These are phyloP conservation scores for Acanthosepion esculentum DNA, from an alignment of 2,888 invertebrate genomes.

Conservation along the genomic window DNA sequence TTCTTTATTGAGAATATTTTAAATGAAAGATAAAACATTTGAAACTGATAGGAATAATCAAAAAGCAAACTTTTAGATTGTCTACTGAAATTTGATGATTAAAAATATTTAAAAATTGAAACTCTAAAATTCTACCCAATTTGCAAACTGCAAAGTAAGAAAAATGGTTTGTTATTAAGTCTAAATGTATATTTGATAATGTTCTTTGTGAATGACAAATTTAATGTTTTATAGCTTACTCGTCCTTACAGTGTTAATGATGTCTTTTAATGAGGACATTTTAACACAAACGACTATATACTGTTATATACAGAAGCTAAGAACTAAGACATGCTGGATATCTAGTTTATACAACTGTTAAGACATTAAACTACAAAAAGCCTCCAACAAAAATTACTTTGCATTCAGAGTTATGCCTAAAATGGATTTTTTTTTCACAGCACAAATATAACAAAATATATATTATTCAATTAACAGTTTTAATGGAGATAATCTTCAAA, in stretches of 20 bases:
- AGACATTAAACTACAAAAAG: background rate
- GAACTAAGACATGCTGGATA: background rate
- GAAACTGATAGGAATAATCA: background rate
- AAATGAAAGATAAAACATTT: background rate
- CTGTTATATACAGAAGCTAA: background rate
- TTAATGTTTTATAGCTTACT: background rate
- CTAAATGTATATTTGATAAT: background rate
- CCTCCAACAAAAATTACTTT: too few species aligned
- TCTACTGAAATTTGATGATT: background rate
- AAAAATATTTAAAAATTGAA: background rate
- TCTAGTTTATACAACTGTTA: background rate
- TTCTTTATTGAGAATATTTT: background rate
- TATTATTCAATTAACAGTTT: too few species aligned
- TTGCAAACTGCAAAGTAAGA: too few species aligned
- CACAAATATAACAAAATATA: too few species aligned
- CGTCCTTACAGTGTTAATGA: background rate
- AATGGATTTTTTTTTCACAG: too few species aligned
- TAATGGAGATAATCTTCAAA: too few species aligned
- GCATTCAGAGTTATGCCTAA: too few species aligned
- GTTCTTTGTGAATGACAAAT: background rate
- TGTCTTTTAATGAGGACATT: background rate
- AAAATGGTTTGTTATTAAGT: too few species aligned
- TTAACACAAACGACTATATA: background rate
- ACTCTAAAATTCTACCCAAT: background rate
- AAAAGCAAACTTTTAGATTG: background rate